These are phyloP conservation scores for Hafferia zeledoni DNA, from an alignment of 2,797 vertebrate genomes.

Conservation along the genomic window DNA sequence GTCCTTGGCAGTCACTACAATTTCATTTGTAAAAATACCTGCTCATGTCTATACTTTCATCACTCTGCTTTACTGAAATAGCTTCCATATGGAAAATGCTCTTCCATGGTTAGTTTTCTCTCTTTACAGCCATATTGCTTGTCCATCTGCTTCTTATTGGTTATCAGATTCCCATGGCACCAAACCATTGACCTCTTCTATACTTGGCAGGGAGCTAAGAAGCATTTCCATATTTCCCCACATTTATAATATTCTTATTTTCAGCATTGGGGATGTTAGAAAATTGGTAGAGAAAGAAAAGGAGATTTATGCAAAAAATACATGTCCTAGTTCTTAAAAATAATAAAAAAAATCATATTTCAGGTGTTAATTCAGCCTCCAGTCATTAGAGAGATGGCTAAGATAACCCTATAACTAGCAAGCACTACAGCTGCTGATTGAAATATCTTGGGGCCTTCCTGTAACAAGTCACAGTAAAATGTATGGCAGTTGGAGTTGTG, in stretches of 20 bases:
- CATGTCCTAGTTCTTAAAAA: background rate
- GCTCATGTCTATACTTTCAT: background rate
- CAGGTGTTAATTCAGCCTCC: background rate
- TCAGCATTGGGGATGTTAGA: background rate
- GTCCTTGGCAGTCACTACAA: background rate
- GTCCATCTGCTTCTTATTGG: background rate
- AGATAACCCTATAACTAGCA: background rate
- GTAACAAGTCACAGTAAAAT: background rate
- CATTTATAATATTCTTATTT: background rate
- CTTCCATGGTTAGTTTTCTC: background rate
- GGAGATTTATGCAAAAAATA: background rate
- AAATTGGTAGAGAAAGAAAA: background rate
- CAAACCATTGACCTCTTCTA: background rate
- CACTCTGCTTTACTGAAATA: background rate
- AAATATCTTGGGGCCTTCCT: background rate
- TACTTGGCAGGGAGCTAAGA: background rate
- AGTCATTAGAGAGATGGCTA: background rate
- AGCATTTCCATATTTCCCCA: background rate
- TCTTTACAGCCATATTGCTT: background rate
- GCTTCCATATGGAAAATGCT: background rate
- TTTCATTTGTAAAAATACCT: background rate
- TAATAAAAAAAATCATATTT: background rate
- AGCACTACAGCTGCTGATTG: background rate
- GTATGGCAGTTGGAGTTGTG: background rate
- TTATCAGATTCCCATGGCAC: background rate